Evolutionary conservation across 2,797 vertebrate species (phyloP).

Genomic region (Schizothorax lantsangensis): DNA sequence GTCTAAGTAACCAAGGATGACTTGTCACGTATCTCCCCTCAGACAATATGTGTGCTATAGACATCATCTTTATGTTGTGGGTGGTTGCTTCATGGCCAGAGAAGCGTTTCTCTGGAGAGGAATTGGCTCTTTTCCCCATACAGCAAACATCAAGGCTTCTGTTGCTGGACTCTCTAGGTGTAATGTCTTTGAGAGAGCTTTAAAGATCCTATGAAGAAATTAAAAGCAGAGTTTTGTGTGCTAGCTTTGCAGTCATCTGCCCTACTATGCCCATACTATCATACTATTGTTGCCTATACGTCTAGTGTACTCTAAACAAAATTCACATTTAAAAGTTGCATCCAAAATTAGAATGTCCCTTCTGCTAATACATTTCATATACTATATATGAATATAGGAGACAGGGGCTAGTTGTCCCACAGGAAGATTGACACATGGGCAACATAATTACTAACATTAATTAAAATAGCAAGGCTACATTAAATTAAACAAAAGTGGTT

Average conservation of each 20-base stretch:
- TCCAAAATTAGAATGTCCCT: background rate
- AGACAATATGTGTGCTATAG: slow-evolving; percentile 1
- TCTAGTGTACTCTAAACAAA: background rate
- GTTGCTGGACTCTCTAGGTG: background rate
- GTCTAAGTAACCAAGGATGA: slow-evolving; percentile 2
- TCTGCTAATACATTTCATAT: background rate
- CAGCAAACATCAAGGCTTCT: background rate
- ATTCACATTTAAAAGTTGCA: background rate
- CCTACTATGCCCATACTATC: background rate
- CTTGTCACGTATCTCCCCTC: background rate
- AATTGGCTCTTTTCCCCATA: background rate
- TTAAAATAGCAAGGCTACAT: no score
- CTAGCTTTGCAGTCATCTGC: background rate
- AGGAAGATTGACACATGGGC: no score
- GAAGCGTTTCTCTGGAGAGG: background rate
- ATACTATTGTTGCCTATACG: background rate
- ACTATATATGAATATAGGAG: background rate
- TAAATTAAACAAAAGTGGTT: no score
- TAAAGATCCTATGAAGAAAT: background rate
- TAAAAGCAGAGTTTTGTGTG: background rate
- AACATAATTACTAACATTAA: no score
- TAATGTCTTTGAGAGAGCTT: slow-evolving; percentile 9
- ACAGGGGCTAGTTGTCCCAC: no score
- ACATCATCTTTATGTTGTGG: slow-evolving; percentile 23
- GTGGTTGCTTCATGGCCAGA: background rate